Base-by-base conservation (phyloP, 2,888 invertebrate genomes). In the Mechanitis messenoides region DNA sequence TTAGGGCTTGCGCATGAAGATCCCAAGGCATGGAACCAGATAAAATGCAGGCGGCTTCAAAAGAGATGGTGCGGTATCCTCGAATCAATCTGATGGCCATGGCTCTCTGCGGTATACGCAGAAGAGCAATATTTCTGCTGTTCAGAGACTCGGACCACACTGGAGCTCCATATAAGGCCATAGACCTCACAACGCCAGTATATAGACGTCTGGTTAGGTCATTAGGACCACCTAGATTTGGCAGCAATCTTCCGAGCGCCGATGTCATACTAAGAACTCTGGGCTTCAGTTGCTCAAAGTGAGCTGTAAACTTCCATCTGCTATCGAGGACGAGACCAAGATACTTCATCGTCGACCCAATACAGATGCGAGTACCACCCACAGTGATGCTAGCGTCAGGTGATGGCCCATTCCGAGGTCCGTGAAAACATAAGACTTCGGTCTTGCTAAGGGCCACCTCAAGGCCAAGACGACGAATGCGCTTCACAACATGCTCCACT, bases 341-440 rank as follows among this genome's bases (percentile, higher is more conserved):
- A 35, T 63, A 65, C 9, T 56, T 61, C 47, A 62, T 45, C 20
- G 55, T 46, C n/a, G 50, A 12, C 20, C 59, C 53, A 2, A 63
- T 45, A 5, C 35, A n/a, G 2, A 62, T 55, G 2, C n/a, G 33
- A 5, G 31, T 53, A 38, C 60, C 53, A 45, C 59, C 63, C 4
- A 61, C 55, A 2, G 56, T 55, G 35, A 68, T 58, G 47, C 12
- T n/a, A 31, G 38, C n/a, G 20, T 61, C 60, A 55, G 60, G 64
- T 33, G 58, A 58, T 54, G 28, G 33, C 2, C 42, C 47, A 6
- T 12, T 35, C 11, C 58, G 58, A 4, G 42, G 46, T 12, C 59
- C 56, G 56, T 68, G 62, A 47, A 67, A 65, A 63, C 62, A 68
- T 11, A 66, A 11, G 3, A n/a, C 56, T 33, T 57, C 56, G 9